These are phyloP conservation scores for Drosophila limbata DNA, from an alignment of 2,888 invertebrate genomes.

Conservation along the genomic window DNA sequence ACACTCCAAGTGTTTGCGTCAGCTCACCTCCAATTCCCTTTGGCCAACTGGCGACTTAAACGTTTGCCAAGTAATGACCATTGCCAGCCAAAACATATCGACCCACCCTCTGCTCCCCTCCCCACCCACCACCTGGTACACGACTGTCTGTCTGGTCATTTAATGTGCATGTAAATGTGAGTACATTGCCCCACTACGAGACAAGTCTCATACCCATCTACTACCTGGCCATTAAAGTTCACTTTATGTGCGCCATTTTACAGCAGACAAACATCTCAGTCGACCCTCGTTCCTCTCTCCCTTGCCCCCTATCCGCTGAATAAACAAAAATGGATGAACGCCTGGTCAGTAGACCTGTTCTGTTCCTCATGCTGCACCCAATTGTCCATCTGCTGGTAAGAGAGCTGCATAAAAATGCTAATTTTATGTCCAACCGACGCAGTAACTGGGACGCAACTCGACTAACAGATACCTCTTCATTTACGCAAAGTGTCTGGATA, in stretches of 20 bases:
- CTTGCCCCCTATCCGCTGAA: not conserved
- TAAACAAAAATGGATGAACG: slow-evolving; percentile 42
- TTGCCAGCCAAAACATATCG: slow-evolving; percentile 59
- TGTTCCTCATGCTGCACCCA: slow-evolving; percentile 31
- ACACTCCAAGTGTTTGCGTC: slow-evolving; percentile 66
- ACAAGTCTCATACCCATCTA: slow-evolving; percentile 55
- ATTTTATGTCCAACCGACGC: slow-evolving; percentile 67
- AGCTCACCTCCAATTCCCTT: slow-evolving; percentile 8
- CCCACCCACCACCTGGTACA: not conserved
- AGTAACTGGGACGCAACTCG: not conserved
- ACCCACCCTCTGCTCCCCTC: slow-evolving; percentile 11
- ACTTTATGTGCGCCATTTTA: slow-evolving; percentile 70
- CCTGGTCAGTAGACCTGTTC: slow-evolving; percentile 6
- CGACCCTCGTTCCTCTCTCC: not conserved
- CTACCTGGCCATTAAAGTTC: slow-evolving; percentile 73
- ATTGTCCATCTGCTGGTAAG: slow-evolving; percentile 50
- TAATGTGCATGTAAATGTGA: slow-evolving; percentile 76
- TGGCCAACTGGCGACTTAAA: slow-evolving; percentile 43
- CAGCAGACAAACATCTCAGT: slow-evolving; percentile 39
- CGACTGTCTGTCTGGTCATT: slow-evolving; percentile 58
- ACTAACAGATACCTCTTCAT: slow-evolving; percentile 27
- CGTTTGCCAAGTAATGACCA: slow-evolving; percentile 65
- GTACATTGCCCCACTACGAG: slow-evolving; percentile 43
- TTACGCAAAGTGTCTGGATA: not conserved
- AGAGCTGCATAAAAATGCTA: slow-evolving; percentile 74